Percentiles rank a stretch among this genome's conserved stretches.
These are phyloP conservation scores for Callipepla squamata DNA, from an alignment of 2,113 vertebrate species.

Conservation along the genomic window DNA sequence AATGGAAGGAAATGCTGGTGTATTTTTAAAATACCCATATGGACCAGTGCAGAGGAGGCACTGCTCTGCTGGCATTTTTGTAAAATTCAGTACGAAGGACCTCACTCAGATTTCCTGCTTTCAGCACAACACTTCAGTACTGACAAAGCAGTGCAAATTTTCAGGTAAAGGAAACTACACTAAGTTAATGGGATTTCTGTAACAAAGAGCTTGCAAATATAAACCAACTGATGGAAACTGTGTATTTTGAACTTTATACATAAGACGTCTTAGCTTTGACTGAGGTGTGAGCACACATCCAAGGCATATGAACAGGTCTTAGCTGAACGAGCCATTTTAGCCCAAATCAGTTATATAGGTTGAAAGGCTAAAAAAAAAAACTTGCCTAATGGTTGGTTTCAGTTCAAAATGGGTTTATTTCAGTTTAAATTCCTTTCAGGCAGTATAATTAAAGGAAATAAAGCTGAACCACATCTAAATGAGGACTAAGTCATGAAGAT, in stretches of 20 bases:
- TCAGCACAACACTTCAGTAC: neutral
- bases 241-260: neutral
- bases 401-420: neutral
- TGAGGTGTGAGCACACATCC: neutral
- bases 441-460: constrained; percentile 43
- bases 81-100: neutral
- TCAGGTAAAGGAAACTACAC: neutral
- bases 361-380: constrained; percentile 36
- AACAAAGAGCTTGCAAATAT: neutral
- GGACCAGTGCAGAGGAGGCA: neutral
- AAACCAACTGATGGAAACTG: neutral
- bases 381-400: constrained; percentile 6
- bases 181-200: neutral
- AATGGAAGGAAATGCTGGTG: neutral
- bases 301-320: neutral
- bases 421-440: neutral
- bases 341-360: neutral
- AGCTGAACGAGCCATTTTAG: neutral
- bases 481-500: neutral
- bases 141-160: neutral
- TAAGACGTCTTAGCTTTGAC: neutral
- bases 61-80: neutral
- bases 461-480: constrained; percentile 40
- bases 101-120: neutral
- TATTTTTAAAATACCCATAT: neutral